Evolutionary conservation across 1,140 invertebrate species (phyloP).

Genomic region (Drosophila busckii): DNA sequence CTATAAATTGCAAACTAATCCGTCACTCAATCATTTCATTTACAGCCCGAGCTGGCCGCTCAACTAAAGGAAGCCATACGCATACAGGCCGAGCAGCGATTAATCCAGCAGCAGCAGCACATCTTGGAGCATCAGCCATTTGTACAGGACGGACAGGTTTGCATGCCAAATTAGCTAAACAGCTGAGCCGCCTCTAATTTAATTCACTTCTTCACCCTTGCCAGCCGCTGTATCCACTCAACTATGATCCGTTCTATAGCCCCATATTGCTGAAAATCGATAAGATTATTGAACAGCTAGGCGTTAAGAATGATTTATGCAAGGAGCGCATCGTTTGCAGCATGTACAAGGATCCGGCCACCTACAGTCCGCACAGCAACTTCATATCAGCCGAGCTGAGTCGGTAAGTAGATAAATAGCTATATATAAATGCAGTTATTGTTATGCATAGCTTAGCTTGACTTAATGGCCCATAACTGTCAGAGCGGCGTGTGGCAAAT

Average conservation of each 20-base stretch:
- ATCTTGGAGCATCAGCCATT: slow-evolving; percentile 77
- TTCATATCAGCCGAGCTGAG: slow-evolving; percentile 89
- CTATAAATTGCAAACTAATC: not conserved
- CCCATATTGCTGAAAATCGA: slow-evolving; percentile 87
- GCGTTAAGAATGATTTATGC: slow-evolving; percentile 84
- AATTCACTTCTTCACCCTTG: slow-evolving; percentile 1
- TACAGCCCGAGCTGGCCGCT: slow-evolving; percentile 63
- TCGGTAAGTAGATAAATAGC: slow-evolving; percentile 82
- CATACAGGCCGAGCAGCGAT: slow-evolving; percentile 78
- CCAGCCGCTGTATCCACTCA: slow-evolving; percentile 74
- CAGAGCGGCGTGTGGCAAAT: slow-evolving; percentile 18
- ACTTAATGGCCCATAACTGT: slow-evolving; percentile 10
- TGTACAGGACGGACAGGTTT: slow-evolving; percentile 76
- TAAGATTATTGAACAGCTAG: slow-evolving; percentile 84
- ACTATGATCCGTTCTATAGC: slow-evolving; percentile 87
- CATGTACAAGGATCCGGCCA: slow-evolving; percentile 88
- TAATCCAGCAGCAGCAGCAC: slow-evolving; percentile 77
- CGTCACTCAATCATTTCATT: not conserved
- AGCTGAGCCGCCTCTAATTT: not conserved
- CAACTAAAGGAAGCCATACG: slow-evolving; percentile 77
- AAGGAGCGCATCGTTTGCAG: slow-evolving; percentile 88
- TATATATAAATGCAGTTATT: not conserved
- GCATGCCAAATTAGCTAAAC: slow-evolving; percentile 23
- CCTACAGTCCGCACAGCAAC: slow-evolving; percentile 90
- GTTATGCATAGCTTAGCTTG: slow-evolving; percentile 3